Conservation (phyloP, 2,113 vertebrate species). For the Sinocyclocheilus grahami region DNA sequence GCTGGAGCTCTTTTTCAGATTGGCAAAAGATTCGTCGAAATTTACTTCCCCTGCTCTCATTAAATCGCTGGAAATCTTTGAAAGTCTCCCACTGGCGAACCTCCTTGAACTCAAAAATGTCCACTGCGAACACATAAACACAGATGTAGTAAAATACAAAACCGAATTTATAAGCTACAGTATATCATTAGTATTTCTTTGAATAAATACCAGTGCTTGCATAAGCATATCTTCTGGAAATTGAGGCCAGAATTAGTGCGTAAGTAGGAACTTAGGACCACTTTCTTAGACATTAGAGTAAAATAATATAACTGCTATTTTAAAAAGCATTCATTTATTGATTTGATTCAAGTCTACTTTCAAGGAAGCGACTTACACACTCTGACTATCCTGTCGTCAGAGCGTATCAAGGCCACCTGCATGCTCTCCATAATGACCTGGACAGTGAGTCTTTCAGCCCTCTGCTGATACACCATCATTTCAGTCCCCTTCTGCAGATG, state of each 20-base stretch:
- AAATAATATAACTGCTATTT: too few relatives aligned
- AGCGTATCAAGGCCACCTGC: too few relatives aligned
- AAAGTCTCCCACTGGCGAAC: conserved; percentile 88
- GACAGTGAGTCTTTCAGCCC: too few relatives aligned
- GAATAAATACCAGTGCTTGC: background rate
- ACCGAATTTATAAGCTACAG: background rate
- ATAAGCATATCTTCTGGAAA: background rate
- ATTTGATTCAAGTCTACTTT: too few relatives aligned
- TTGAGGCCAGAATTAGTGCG: background rate
- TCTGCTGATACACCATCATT: too few relatives aligned
- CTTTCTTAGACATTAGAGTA: too few relatives aligned
- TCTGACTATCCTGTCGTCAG: too few relatives aligned
- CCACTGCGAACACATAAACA: conserved; percentile 79
- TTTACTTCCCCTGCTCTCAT: conserved; percentile 75
- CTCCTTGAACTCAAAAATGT: conserved; percentile 92
- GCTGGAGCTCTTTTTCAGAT: conserved; percentile 6
- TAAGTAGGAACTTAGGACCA: background rate
- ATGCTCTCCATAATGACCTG: too few relatives aligned
- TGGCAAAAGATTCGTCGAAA: background rate
- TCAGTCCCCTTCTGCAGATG: too few relatives aligned
- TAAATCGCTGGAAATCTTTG: conserved; percentile 93
- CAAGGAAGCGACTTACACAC: too few relatives aligned
- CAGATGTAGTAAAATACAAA: background rate
- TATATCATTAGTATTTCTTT: background rate
- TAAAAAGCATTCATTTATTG: too few relatives aligned